These are phyloP conservation scores for Enteromius thamalakanensis DNA, from an alignment of 2,797 vertebrate genomes.

Conservation along the genomic window DNA sequence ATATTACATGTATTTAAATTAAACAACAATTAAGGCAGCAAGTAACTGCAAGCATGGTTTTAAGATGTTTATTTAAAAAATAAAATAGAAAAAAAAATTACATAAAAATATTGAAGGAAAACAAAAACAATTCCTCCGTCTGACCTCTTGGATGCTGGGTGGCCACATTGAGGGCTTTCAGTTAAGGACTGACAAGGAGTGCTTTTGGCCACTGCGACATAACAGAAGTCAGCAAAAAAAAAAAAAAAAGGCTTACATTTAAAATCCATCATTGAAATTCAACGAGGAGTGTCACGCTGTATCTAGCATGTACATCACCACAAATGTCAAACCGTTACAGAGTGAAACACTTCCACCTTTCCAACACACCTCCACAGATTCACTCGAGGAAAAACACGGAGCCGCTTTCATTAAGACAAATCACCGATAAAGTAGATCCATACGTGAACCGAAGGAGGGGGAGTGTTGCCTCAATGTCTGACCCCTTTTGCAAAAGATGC, in stretches of 20 bases:
- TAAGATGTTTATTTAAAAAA: slow-evolving; percentile 99
- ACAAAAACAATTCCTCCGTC: slow-evolving; percentile 70
- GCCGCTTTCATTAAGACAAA: slow-evolving; percentile 30
- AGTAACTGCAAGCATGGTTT: slow-evolving; percentile 69
- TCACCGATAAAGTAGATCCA: not conserved
- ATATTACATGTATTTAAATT: not conserved
- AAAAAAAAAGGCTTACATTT: slow-evolving; percentile 55
- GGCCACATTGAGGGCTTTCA: slow-evolving; percentile 63
- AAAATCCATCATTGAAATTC: slow-evolving; percentile 73
- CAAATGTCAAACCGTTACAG: slow-evolving; percentile 58
- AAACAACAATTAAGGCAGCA: not conserved
- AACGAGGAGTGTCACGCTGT: slow-evolving; percentile 67
- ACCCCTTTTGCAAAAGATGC: slow-evolving; percentile 50
- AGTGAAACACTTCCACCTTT: slow-evolving; percentile 52
- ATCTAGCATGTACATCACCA: slow-evolving; percentile 64
- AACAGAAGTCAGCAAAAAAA: slow-evolving; percentile 37
- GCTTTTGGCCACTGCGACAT: slow-evolving; percentile 55
- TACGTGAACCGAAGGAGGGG: not conserved
- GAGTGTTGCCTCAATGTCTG: slow-evolving; percentile 31
- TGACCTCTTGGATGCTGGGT: slow-evolving; percentile 61
- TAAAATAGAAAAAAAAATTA: slow-evolving; percentile 88
- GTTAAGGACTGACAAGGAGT: slow-evolving; percentile 42
- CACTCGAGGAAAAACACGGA: slow-evolving; percentile 17
- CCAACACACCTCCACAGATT: slow-evolving; percentile 22
- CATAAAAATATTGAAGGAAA: slow-evolving; percentile 92